Base-by-base conservation (phyloP, 2,888 invertebrate species). In the Abrostola tripartita region DNA sequence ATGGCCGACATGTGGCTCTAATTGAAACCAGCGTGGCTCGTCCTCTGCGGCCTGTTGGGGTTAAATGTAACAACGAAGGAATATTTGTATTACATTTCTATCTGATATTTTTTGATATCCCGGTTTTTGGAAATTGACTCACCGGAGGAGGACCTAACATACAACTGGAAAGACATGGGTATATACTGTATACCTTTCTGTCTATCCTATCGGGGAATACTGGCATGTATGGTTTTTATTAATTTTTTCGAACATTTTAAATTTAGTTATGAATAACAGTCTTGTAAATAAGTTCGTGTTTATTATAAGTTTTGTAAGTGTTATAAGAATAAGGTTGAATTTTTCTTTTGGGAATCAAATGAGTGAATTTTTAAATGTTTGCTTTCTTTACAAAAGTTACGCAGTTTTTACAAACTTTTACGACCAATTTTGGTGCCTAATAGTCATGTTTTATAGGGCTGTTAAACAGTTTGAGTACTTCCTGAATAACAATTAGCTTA, bases 1-100 rank as follows among this genome's bases (percentile, higher is more conserved):
- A 69, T 64, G 37, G 58, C 14, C 42, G 57, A 73, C 74, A 79
- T 81, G 71, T 52, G 69, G 38, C 56, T 73, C 68, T 81, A 79
- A 81, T 81, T 81, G 79, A 68, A 74, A 71, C 65, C 60, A 42
- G 51, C 58, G 61, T n/a, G 63, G 63, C 57, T 63, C 47, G 52
- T 40, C 61, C 64, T 55, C 74, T 53, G 38, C 38, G 60, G 41
- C 37, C 54, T 65, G 71, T 71, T 62, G 52, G 52, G 61, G 61
- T 78, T 74, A 68, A 71, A 68, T 41, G 58, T 60, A 53, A 47
- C 14, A 44, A 14, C 10, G 50, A 38, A 49, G 41, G 50, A 12
- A 37, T 37, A 38, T 9, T 52, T 65, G 62, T 70, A 65, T 70
- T 42, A 47, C 37, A 37, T 38, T 38, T n/a, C 12, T 37, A 38